Percentiles rank a stretch among this genome's conserved stretches.
Conservation (phyloP, 2,113 vertebrate genomes). For the Numenius arquata region DNA sequence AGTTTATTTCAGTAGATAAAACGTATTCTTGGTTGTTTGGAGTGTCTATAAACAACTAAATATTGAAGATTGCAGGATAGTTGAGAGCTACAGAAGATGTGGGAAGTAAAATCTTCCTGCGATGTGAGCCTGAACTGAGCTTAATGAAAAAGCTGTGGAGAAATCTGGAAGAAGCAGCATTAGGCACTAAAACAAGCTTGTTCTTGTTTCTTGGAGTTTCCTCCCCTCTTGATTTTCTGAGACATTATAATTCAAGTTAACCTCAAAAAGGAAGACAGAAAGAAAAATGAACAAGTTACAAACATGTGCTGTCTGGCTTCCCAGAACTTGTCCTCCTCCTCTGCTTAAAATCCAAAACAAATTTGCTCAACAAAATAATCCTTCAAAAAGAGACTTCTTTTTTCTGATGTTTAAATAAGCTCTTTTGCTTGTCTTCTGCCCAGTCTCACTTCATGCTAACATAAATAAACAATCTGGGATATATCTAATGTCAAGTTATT, state of each 20-base stretch:
- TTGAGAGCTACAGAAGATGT: background rate
- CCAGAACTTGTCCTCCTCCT: conserved; percentile 3
- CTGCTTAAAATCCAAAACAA: conserved; percentile 23
- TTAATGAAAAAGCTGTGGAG: conserved; percentile 2
- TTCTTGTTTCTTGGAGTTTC: background rate
- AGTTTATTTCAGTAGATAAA: background rate
- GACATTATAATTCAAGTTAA: conserved; percentile 26
- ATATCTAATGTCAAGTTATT: background rate
- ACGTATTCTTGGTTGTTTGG: background rate
- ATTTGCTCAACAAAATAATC: conserved; percentile 4
- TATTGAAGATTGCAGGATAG: background rate
- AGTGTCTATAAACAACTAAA: background rate
- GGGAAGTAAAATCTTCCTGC: background rate
- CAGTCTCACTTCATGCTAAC: background rate
- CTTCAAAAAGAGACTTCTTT: background rate
- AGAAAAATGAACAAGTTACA: background rate
- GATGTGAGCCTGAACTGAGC: background rate
- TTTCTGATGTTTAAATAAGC: conserved; percentile 28
- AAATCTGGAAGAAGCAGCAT: conserved; percentile 1
- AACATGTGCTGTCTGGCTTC: conserved; percentile 4
- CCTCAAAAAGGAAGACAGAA: background rate
- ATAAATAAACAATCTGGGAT: background rate
- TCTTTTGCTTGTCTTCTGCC: background rate
- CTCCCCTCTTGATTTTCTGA: conserved; percentile 1
- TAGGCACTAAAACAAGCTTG: background rate